A percentile compares a stretch with the other conserved stretches of the same genome.
Evolutionary conservation across 2,113 vertebrate genomes (phyloP).

Genomic region (Grammomys dolichurus): DNA sequence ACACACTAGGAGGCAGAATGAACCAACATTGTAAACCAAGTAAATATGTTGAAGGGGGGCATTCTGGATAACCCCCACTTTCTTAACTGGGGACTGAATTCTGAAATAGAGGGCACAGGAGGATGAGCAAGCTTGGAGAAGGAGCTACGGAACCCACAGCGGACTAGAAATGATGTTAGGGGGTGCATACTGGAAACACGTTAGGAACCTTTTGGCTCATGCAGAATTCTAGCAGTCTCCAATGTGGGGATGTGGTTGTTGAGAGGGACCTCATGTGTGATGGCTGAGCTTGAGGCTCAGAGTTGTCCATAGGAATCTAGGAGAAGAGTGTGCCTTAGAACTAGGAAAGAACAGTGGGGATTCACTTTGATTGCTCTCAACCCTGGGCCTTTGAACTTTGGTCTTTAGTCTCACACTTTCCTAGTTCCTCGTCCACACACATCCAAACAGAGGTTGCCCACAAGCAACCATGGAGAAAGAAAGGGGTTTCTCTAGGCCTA

Average conservation of each 20-base stretch:
- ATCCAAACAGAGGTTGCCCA: not conserved
- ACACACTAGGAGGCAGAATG: not conserved
- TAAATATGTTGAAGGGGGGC: not conserved
- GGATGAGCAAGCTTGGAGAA: not conserved
- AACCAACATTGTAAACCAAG: not conserved
- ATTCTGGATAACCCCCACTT: not conserved
- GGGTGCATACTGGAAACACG: fast-evolving
- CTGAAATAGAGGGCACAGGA: not conserved
- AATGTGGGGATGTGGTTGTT: not conserved
- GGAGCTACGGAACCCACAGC: too few species aligned
- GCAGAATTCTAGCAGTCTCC: not conserved
- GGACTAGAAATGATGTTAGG: not conserved
- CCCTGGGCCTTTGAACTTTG: not conserved
- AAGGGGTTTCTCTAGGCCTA: not conserved
- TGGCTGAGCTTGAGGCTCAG: not conserved
- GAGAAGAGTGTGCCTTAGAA: not conserved
- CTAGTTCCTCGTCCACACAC: not conserved
- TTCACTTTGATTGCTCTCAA: not conserved
- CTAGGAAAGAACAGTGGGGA: not conserved
- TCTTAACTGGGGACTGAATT: not conserved
- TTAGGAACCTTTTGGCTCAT: not conserved
- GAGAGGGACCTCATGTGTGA: not conserved
- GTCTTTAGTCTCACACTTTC: not conserved
- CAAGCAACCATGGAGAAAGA: too few species aligned
- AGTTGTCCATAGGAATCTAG: not conserved